phyloP scores from a whole-genome alignment of 2,113 vertebrate genomes.

The Nesogale talazaci region DNA sequence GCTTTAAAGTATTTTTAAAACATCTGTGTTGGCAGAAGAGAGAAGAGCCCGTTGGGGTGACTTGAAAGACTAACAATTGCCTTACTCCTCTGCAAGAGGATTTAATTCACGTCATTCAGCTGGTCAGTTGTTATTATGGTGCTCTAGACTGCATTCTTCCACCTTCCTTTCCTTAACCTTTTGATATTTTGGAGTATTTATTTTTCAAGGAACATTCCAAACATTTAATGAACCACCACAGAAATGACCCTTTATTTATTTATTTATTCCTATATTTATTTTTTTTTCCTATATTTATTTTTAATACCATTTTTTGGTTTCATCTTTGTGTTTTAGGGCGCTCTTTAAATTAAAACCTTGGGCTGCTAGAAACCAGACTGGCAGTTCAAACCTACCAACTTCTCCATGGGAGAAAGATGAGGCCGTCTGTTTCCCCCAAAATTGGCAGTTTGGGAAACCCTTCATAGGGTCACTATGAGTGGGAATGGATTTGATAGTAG shows the following conservation, averaged over 20 bases:
- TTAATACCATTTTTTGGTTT: not conserved
- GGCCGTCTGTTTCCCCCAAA: too few species aligned
- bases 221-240: conserved; percentile 12
- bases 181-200: conserved; percentile 1
- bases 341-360: not conserved
- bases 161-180: not conserved
- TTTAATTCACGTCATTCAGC: not conserved
- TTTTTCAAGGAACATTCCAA: not conserved
- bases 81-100: not conserved
- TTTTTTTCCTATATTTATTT: conserved; percentile 13
- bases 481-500: too few species aligned
- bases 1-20: not conserved
- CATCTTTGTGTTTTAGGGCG: conserved; percentile 22
- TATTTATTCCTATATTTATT: not conserved
- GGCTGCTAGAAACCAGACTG: too few species aligned
- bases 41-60: not conserved
- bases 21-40: not conserved
- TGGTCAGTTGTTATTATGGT: not conserved
- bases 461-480: too few species aligned
- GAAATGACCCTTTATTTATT: conserved; percentile 11
- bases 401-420: too few species aligned
- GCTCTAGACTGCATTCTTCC: not conserved
- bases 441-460: too few species aligned
- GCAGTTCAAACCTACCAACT: too few species aligned
- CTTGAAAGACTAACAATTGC: not conserved